Base-by-base conservation (phyloP, 2,113 vertebrate species). In the Pelusios castaneus region DNA sequence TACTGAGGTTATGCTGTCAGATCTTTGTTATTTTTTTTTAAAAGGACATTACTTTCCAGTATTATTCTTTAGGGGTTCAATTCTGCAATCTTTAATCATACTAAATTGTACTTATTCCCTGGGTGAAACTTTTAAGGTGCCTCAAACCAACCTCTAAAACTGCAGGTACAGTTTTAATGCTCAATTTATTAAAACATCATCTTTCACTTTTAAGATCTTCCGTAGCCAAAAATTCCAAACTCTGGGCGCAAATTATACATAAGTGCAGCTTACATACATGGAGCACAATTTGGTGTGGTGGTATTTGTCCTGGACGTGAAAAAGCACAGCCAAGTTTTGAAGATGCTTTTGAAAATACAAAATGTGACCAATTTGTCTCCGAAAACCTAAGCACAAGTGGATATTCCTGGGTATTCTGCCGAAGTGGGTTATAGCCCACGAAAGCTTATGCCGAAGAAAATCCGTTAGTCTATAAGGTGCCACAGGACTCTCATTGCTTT, bases 1-100 rank as follows among this genome's bases (percentile, higher is more conserved):
- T 1, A 17, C 45, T 34, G 47, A 52, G 8, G 55, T 41, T 89
- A 49, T 52, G 29, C 19, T 83, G 58, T 55, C 0, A 0, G 63
- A 45, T 83, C 75, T 90, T 92, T 45, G 63, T 76, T 87, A 58
- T 78, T 89, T 84, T 34, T 84, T 34, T 94, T 86, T n/a, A 81
- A 51, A 52, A 25, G 82, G n/a, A 80, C 34, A 47, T 87, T 87
- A 6, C 9, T 51, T 45, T 85, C n/a, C 19, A 70, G 19, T 41
- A 77, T 58, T 58, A 31, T 51, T 63, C 87, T 81, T 91, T 80
- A 38, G 49, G 56, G 22, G 5, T 5, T 4, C 31, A 84, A 91
- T 67, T 91, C 55, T 78, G 31, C 21, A 88, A 81, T 49, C 45
- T 34, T 58, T 77, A 49, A 29, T 85, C 52, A 12, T 31, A 12